These are phyloP conservation scores for Tamandua tetradactyla DNA, from an alignment of 2,797 vertebrate species.

Conservation along the genomic window DNA sequence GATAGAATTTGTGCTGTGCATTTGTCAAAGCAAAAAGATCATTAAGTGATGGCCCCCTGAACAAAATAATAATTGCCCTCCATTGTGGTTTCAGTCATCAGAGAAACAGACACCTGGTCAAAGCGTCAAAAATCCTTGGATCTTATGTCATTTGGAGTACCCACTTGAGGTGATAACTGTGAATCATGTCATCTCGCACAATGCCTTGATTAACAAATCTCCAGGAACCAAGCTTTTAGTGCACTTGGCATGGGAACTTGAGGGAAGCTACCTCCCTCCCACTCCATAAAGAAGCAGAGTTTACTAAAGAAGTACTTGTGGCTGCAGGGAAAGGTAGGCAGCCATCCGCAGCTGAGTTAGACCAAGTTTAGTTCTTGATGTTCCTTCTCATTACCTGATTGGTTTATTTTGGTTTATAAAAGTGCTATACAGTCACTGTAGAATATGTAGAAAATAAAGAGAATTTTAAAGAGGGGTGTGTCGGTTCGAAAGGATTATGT, in stretches of 20 bases:
- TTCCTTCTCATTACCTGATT: neutral
- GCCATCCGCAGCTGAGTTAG: neutral
- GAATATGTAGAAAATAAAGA: conserved; percentile 17
- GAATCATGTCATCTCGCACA: neutral
- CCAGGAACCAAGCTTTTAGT: neutral
- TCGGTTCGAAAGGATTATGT: too few species aligned
- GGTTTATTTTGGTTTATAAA: conserved; percentile 7
- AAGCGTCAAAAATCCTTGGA: neutral
- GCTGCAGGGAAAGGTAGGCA: accelerated
- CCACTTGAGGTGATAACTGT: neutral
- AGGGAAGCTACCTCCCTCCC: neutral
- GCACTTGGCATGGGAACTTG: neutral
- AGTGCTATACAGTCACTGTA: neutral
- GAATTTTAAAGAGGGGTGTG: neutral
- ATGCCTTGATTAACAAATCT: neutral
- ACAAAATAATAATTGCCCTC: neutral
- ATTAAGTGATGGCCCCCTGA: neutral
- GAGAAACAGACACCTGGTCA: neutral
- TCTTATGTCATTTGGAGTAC: neutral
- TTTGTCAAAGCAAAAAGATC: neutral
- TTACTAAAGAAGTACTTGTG: neutral
- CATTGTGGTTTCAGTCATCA: neutral
- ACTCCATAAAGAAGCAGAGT: neutral
- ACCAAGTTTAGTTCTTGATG: neutral
- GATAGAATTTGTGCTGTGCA: neutral